Percentiles rank a stretch among this genome's conserved stretches.
Evolutionary conservation across 1,140 invertebrate species (phyloP).

Genomic region (Ylistrum balloti): DNA sequence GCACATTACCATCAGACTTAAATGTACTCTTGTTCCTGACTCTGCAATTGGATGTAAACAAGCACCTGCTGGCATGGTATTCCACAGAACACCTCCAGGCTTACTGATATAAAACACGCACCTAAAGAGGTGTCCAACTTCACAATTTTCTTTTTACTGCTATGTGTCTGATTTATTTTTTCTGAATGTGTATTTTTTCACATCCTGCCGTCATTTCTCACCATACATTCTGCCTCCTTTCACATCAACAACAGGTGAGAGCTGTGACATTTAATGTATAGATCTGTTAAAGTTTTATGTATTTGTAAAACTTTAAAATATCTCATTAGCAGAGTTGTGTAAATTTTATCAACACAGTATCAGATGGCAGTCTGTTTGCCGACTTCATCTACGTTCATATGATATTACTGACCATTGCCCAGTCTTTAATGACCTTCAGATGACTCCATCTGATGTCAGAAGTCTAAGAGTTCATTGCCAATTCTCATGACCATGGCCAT

Average conservation of each 20-base stretch:
- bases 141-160: not conserved
- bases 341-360: too few relatives aligned
- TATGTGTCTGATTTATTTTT: not conserved
- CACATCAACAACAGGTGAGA: not conserved
- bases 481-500: too few relatives aligned
- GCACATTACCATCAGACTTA: not conserved
- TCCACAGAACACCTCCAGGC: not conserved
- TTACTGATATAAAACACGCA: not conserved
- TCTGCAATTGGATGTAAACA: not conserved
- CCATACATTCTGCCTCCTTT: not conserved
- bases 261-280: not conserved
- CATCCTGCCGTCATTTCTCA: not conserved
- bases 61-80: not conserved
- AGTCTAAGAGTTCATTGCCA: too few relatives aligned
- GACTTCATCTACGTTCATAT: too few relatives aligned
- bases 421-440: too few relatives aligned
- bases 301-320: not conserved
- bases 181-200: conserved; percentile 25
- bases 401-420: too few relatives aligned
- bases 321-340: not conserved
- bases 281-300: not conserved
- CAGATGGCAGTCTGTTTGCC: too few relatives aligned
- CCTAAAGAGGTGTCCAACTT: not conserved
- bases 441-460: too few relatives aligned
- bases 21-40: not conserved